Evolutionary conservation across 2,888 invertebrate genomes (phyloP).

Genomic region (Eupithecia pulchellata): DNA sequence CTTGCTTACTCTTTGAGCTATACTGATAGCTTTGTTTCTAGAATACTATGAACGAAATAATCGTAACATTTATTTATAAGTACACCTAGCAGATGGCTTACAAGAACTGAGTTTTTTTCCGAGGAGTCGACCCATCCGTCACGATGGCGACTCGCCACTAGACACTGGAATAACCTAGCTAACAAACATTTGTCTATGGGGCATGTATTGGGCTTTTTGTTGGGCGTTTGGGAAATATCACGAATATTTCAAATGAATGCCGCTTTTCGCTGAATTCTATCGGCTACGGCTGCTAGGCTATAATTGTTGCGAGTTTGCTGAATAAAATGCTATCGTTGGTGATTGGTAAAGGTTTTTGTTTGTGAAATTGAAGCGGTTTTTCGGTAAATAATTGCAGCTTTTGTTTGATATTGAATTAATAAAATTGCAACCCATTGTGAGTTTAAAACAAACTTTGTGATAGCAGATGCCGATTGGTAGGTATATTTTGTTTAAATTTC

Average conservation of each 20-base stretch:
- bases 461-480: too few species aligned
- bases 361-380: neutral
- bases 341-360: slow-evolving; percentile 1
- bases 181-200: neutral
- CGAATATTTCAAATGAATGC: slow-evolving; percentile 31
- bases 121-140: too few species aligned
- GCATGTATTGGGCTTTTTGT: slow-evolving; percentile 25
- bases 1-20: too few species aligned
- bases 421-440: neutral
- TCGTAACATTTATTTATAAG: too few species aligned
- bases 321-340: slow-evolving; percentile 16
- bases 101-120: too few species aligned
- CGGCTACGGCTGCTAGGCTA: slow-evolving; percentile 3
- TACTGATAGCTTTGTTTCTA: too few species aligned
- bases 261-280: slow-evolving; percentile 32
- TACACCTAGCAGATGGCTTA: too few species aligned
- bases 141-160: neutral
- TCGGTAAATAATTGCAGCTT: slow-evolving; percentile 11
- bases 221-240: slow-evolving; percentile 29
- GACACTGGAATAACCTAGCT: neutral
- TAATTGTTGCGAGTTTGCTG: slow-evolving; percentile 16
- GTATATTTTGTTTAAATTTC: too few species aligned
- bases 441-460: too few species aligned
- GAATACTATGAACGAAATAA: too few species aligned
- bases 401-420: slow-evolving; percentile 11